These are phyloP conservation scores for Crematogaster levior DNA, from an alignment of 2,888 invertebrate genomes.

Conservation along the genomic window DNA sequence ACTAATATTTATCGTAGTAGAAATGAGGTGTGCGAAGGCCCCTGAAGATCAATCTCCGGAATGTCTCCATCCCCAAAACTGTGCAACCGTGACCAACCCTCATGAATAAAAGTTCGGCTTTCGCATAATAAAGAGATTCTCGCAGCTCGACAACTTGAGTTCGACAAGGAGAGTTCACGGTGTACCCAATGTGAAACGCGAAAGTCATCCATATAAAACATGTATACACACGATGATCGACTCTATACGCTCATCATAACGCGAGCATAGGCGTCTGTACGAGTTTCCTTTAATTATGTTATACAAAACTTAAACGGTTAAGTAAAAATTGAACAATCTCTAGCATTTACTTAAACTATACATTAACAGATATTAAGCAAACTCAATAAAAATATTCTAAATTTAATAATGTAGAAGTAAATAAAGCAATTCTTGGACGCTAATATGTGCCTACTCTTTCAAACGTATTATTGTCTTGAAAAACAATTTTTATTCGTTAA, in stretches of 20 bases:
- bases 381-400: neutral
- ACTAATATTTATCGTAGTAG: neutral
- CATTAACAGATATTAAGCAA: neutral
- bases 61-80: slow-evolving; percentile 8
- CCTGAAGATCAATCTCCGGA: neutral
- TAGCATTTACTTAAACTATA: neutral
- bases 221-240: slow-evolving; percentile 57
- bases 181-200: slow-evolving; percentile 74
- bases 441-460: neutral
- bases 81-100: slow-evolving; percentile 63
- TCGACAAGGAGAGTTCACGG: slow-evolving; percentile 55
- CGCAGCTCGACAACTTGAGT: slow-evolving; percentile 71
- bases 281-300: neutral
- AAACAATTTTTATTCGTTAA: neutral
- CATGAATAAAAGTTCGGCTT: slow-evolving; percentile 72
- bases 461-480: neutral
- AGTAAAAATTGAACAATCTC: neutral
- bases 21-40: neutral
- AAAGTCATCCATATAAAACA: slow-evolving; percentile 72
- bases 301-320: neutral
- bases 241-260: slow-evolving; percentile 32
- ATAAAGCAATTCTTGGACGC: neutral
- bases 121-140: slow-evolving; percentile 70
- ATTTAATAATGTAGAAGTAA: neutral
- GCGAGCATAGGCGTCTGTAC: slow-evolving; percentile 14